Conservation (phyloP, 2,113 vertebrate species). For the Strix uralensis region DNA sequence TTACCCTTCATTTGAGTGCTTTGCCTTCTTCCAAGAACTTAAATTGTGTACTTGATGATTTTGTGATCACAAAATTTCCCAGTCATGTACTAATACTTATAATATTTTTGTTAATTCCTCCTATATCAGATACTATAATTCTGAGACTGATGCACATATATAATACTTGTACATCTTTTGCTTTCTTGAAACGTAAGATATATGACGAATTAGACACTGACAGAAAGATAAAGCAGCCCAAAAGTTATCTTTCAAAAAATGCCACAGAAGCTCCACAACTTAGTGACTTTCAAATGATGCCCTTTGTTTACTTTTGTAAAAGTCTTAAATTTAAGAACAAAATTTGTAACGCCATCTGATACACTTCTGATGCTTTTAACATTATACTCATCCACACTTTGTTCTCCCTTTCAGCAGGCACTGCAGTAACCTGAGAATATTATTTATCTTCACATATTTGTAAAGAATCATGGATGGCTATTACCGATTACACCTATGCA, state of each 20-base stretch:
- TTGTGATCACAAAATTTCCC: not conserved
- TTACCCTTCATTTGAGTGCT: not conserved
- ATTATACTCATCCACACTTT: not conserved
- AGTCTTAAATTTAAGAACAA: not conserved
- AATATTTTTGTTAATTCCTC: not conserved
- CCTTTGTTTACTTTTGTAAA: not conserved
- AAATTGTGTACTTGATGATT: not conserved
- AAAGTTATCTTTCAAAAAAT: not conserved
- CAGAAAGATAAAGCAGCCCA: not conserved
- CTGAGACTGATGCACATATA: not conserved
- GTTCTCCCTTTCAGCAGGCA: not conserved
- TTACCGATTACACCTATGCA: not conserved
- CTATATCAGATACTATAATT: not conserved
- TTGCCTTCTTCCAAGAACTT: not conserved
- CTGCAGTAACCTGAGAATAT: not conserved
- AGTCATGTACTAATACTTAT: not conserved
- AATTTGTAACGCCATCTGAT: not conserved
- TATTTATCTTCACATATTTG: not conserved
- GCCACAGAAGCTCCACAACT: not conserved
- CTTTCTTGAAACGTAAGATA: not conserved
- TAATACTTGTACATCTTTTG: not conserved
- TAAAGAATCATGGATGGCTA: not conserved
- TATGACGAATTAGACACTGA: not conserved
- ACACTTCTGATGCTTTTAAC: not conserved
- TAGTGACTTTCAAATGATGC: not conserved